Base-by-base conservation (phyloP, 2,113 vertebrate genomes). In the Thunnus thynnus region DNA sequence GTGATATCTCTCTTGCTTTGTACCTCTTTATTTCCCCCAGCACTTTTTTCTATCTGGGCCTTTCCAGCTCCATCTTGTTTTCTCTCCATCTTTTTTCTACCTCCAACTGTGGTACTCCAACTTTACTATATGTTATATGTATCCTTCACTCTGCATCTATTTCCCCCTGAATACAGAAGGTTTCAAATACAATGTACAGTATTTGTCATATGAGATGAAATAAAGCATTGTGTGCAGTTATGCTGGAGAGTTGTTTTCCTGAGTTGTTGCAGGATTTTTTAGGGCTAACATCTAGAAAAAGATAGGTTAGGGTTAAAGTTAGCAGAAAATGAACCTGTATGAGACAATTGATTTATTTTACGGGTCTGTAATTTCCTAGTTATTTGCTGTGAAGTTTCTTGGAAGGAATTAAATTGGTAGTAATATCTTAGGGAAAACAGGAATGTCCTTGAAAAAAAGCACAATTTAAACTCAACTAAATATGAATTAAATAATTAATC, bases 1-100 rank as follows among this genome's bases (percentile, higher is more conserved):
- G 78, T 89, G 90, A 91, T 91, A 88, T 86, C 89, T 88, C 73
- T 91, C 78, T 90, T 62, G 63, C 87, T 92, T 92, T 92, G 86
- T 86, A 86, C 72, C 74, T 88, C 84, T 87, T 68, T 60, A 57
- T 82, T 88, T 89, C 82, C 85, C 78, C 75, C 84, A 82, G 71
- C 76, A 76, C 76, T 87, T 80, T 80, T 82, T 63, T 74, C 61
- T 62, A n/a, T 86, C 56, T 58, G 61, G 55, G 70, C 57, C 81
- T 75, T 69, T 70, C 36, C 72, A 80, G 69, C 63, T 68, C 67
- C 82, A 68, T 80, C 75, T 86, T 2, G 13, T 76, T 80, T 72
- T 77, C 67, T 54, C 79, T 82, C 70, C 50, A 80, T 86, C 73
- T 57, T 66, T 22, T 85, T 71, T 66, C 57, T 44, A 81, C 77